A percentile compares a stretch with the other conserved stretches of the same genome.
phyloP scores from a whole-genome alignment of 2,113 vertebrate genomes.

The Vireo altiloquus region DNA sequence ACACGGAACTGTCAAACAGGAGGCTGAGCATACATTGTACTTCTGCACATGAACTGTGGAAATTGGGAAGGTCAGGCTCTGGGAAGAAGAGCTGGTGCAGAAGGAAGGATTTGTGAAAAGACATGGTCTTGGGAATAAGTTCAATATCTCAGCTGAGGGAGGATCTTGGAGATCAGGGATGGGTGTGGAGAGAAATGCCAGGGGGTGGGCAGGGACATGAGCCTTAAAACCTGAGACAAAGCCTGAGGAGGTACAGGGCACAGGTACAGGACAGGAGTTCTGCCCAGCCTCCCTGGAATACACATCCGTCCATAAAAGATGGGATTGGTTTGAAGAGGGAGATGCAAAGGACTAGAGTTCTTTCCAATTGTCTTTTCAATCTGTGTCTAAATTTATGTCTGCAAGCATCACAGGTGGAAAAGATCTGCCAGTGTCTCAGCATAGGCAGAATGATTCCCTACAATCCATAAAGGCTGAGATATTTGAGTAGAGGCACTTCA shows the following conservation, averaged over 20 bases:
- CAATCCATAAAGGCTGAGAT: not conserved
- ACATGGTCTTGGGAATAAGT: not conserved
- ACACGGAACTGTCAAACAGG: not conserved
- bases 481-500: not conserved
- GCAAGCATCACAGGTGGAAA: not conserved
- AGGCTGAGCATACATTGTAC: not conserved
- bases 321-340: not conserved
- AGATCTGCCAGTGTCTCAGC: not conserved
- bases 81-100: not conserved
- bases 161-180: not conserved
- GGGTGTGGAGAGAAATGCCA: not conserved
- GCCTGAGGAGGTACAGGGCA: not conserved
- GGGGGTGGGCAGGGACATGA: not conserved
- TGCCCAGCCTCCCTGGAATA: not conserved
- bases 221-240: not conserved
- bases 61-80: not conserved
- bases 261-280: accelerated
- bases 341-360: not conserved
- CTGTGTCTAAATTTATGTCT: not conserved
- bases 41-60: not conserved
- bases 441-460: not conserved
- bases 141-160: not conserved
- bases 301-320: not conserved
- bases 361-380: not conserved
- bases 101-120: not conserved